phyloP scores from a whole-genome alignment of 2,113 vertebrate genomes.

The Protomyctophum bolini region DNA sequence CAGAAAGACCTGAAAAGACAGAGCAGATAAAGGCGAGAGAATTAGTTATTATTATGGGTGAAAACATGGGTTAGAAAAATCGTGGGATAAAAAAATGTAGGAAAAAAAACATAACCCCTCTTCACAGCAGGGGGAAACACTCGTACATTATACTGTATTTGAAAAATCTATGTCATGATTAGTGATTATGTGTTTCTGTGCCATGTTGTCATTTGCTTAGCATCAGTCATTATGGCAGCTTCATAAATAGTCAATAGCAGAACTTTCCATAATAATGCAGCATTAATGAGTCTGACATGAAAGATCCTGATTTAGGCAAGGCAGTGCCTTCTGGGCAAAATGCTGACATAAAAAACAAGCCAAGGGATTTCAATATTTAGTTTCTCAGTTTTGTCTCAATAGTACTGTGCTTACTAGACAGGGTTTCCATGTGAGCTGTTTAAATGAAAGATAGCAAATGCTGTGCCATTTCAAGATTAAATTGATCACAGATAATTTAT shows the following conservation, averaged over 20 bases:
- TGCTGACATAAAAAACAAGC: conserved; percentile 1
- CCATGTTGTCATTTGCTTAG: conserved; percentile 49
- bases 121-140: conserved; percentile 3
- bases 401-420: conserved; percentile 3
- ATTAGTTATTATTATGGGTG: too few relatives aligned
- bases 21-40: too few relatives aligned
- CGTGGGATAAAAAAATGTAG: conserved; percentile 27
- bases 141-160: background rate
- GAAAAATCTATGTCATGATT: conserved; percentile 40
- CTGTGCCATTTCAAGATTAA: background rate
- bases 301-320: conserved; percentile 51
- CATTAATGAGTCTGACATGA: conserved; percentile 47
- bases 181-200: conserved; percentile 30
- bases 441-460: background rate
- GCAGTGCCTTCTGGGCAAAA: conserved; percentile 14
- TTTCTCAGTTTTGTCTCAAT: background rate
- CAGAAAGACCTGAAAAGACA: too few relatives aligned
- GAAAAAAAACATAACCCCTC: background rate
- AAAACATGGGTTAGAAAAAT: too few relatives aligned
- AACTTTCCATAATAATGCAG: conserved; percentile 40
- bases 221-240: conserved; percentile 59
- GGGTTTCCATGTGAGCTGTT: conserved; percentile 6
- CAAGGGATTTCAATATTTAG: conserved; percentile 8
- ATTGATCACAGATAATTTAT: background rate
- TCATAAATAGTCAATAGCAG: conserved; percentile 58